Conservation (phyloP, 2,113 vertebrate species). For the Microcebus lehilahytsara region DNA sequence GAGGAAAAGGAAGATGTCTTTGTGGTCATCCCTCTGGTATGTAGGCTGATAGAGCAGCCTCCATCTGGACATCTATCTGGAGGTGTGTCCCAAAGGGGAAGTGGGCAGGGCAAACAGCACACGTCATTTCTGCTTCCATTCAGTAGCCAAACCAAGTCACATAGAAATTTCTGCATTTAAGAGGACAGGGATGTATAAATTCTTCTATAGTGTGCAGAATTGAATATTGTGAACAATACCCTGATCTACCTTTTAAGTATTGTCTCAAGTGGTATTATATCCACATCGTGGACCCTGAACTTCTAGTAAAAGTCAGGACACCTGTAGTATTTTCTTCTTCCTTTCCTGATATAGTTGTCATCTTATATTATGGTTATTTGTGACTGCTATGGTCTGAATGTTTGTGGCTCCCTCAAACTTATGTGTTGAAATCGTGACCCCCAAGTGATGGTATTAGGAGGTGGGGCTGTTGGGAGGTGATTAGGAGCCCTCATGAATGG, state of each 20-base stretch:
- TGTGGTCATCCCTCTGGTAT: not conserved
- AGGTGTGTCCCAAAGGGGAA: not conserved
- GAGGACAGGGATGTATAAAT: not conserved
- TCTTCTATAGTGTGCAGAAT: not conserved
- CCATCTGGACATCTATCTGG: not conserved
- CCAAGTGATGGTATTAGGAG: not conserved
- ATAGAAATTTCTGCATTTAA: not conserved
- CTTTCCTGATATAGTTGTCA: not conserved
- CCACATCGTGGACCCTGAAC: not conserved
- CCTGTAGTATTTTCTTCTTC: not conserved
- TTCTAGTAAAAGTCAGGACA: not conserved
- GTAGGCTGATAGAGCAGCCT: not conserved
- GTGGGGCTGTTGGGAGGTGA: too few species aligned
- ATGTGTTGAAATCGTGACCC: not conserved
- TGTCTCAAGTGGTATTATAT: not conserved
- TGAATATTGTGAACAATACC: not conserved
- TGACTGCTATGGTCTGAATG: not conserved
- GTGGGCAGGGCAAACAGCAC: not conserved
- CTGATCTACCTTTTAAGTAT: not conserved
- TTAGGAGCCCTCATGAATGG: not conserved
- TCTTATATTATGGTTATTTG: slow-evolving; percentile 27
- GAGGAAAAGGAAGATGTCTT: not conserved
- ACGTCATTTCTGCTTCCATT: not conserved
- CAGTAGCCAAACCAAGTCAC: not conserved
- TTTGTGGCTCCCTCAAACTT: not conserved